Evolutionary conservation across 2,888 invertebrate genomes (phyloP).

Genomic region (Eristalis intricaria): DNA sequence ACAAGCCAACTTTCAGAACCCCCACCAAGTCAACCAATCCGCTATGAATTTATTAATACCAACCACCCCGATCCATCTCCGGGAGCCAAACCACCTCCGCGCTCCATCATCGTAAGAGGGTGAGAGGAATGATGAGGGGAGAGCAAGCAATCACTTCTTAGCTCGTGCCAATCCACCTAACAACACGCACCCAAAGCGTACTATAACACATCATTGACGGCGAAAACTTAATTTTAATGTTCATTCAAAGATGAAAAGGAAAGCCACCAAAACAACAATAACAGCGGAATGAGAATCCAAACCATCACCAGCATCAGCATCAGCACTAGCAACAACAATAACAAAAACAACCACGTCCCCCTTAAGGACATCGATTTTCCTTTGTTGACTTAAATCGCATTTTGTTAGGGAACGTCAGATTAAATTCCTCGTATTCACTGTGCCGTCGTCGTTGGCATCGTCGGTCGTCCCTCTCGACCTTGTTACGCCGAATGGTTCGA

Average conservation of each 20-base stretch:
- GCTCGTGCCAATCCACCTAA: slow-evolving; percentile 3
- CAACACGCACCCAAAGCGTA: background rate
- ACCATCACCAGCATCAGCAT: background rate
- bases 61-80: too few relatives aligned
- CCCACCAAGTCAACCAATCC: background rate
- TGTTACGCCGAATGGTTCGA: slow-evolving; percentile 47
- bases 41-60: background rate
- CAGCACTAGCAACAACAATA: background rate
- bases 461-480: slow-evolving; percentile 31
- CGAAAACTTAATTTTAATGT: slow-evolving; percentile 40
- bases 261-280: slow-evolving; percentile 4
- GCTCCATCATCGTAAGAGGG: background rate
- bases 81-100: background rate
- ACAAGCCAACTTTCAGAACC: background rate
- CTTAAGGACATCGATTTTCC: slow-evolving; percentile 50
- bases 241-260: slow-evolving; percentile 33
- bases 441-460: background rate
- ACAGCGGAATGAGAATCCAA: too few relatives aligned
- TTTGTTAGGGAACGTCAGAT: slow-evolving; percentile 22
- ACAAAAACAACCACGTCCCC: background rate
- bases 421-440: slow-evolving; percentile 14
- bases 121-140: background rate
- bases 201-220: slow-evolving; percentile 15
- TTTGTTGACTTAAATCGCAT: slow-evolving; percentile 47
- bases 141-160: slow-evolving; percentile 1